phyloP scores from a whole-genome alignment of 2,113 vertebrate genomes.

The Macheiramphus alcinus region DNA sequence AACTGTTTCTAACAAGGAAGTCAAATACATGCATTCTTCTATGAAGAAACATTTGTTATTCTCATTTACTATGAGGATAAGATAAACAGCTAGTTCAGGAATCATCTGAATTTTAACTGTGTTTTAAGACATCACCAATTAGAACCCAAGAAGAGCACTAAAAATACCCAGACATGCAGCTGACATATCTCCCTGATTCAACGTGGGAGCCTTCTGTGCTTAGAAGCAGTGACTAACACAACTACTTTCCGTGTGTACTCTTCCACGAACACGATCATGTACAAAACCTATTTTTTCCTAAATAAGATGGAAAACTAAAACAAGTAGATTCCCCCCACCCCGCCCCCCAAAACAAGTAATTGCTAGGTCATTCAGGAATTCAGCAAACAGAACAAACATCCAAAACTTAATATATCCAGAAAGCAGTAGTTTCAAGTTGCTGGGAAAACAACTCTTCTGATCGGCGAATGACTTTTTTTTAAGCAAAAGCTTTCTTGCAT shows the following conservation, averaged over 20 bases:
- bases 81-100: neutral
- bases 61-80: neutral
- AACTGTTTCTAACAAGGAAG: neutral
- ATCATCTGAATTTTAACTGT: neutral
- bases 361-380: neutral
- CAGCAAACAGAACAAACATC: neutral
- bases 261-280: neutral
- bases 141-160: neutral
- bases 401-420: neutral
- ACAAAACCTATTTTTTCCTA: neutral
- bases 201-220: slow-evolving; percentile 28
- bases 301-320: neutral
- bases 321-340: neutral
- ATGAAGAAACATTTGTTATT: neutral
- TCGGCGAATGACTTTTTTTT: neutral
- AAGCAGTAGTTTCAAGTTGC: neutral
- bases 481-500: neutral
- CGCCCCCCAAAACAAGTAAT: neutral
- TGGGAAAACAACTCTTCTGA: neutral
- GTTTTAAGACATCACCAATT: neutral
- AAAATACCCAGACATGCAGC: slow-evolving; percentile 10
- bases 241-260: neutral
- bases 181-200: slow-evolving; percentile 7
- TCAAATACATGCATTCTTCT: neutral
- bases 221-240: slow-evolving; percentile 12